Conservation (phyloP, 64 coral and sea anemone genomes). For the Trachythela sp. region DNA sequence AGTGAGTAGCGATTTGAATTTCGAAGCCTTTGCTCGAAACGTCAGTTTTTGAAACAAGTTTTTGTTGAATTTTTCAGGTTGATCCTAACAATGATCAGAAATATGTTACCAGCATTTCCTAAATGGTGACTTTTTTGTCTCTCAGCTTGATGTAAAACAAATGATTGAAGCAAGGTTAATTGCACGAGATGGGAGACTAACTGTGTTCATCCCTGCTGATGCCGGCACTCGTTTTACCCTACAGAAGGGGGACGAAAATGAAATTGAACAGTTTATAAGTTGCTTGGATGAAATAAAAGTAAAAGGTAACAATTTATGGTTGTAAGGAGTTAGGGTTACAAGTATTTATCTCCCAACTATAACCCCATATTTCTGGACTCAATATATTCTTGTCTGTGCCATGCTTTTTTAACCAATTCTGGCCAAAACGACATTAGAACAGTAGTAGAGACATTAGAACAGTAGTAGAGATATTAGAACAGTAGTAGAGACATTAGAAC, state of each 20-base stretch:
- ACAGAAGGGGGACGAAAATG: neutral
- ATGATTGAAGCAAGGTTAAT: neutral
- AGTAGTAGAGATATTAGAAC: too few species aligned
- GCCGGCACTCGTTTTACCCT: neutral
- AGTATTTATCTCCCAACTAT: too few species aligned
- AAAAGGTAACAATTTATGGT: neutral
- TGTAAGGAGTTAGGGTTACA: too few species aligned
- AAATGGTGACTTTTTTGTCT: neutral
- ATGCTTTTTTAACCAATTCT: too few species aligned
- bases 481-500: too few species aligned
- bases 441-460: too few species aligned
- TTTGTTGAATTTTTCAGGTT: neutral
- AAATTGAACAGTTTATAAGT: neutral
- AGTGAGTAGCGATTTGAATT: too few species aligned
- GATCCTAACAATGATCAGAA: neutral
- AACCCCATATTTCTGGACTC: too few species aligned
- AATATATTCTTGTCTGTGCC: too few species aligned
- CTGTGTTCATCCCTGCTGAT: neutral
- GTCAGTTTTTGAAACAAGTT: too few species aligned
- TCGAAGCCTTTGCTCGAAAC: too few species aligned
- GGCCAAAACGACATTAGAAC: too few species aligned
- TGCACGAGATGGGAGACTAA: neutral
- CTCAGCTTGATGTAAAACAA: neutral
- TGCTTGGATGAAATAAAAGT: neutral
- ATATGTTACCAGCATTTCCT: neutral